A percentile compares a stretch with the other conserved stretches of the same genome.
These are phyloP conservation scores for Chymomyza amoena DNA, from an alignment of 2,888 invertebrate species.

Conservation along the genomic window DNA sequence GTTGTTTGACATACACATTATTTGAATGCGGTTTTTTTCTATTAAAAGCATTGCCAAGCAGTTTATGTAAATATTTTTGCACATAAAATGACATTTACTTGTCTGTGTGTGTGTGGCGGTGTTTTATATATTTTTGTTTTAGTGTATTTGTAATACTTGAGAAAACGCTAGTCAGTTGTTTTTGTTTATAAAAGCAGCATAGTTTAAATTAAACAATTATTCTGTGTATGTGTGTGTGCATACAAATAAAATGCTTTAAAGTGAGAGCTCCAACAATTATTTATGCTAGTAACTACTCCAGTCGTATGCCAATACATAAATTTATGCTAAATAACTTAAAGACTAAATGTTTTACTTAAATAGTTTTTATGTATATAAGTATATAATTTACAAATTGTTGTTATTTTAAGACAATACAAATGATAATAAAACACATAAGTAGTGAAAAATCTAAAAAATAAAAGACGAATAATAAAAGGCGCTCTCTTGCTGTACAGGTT, in stretches of 20 bases:
- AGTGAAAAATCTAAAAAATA: conserved; percentile 52
- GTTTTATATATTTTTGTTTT: conserved; percentile 24
- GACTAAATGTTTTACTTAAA: conserved; percentile 10
- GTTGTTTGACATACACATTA: conserved; percentile 16
- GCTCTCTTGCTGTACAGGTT: conserved; percentile 61
- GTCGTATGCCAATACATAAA: not conserved
- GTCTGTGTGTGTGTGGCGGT: conserved; percentile 28
- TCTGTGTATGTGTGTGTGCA: not conserved
- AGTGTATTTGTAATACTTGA: conserved; percentile 59
- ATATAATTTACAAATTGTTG: not conserved
- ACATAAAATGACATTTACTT: conserved; percentile 34
- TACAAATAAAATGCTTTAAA: not conserved
- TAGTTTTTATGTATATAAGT: conserved; percentile 14
- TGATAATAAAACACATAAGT: conserved; percentile 34
- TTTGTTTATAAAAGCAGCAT: conserved; percentile 57
- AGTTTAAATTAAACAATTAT: conserved; percentile 12
- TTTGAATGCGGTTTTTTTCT: conserved; percentile 23
- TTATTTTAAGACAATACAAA: not conserved
- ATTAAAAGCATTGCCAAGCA: conserved; percentile 68
- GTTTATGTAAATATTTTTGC: conserved; percentile 41
- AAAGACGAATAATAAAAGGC: conserved; percentile 62
- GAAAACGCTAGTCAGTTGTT: conserved; percentile 37
- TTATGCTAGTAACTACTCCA: conserved; percentile 17
- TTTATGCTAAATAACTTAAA: not conserved
- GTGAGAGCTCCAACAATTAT: not conserved